Conservation (phyloP, 35 echinoderm and acorn worm genomes). For the Amphiura filiformis region DNA sequence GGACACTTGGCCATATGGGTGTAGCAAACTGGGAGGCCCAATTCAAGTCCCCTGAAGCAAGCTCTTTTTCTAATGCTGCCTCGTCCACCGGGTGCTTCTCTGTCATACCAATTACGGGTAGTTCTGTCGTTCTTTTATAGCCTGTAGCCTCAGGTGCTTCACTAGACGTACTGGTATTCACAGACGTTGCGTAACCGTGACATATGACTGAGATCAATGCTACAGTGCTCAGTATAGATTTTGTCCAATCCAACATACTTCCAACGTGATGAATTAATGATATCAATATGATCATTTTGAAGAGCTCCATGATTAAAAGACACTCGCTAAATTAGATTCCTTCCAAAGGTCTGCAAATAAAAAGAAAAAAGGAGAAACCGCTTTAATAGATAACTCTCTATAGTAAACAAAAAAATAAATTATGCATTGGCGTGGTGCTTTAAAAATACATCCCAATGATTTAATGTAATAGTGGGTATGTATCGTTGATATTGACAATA, state of each 20-base stretch:
- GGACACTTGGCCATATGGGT: not conserved
- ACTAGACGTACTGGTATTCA: not conserved
- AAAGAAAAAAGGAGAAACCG: too few species aligned
- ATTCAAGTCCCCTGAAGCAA: not conserved
- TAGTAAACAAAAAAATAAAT: too few species aligned
- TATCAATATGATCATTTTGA: not conserved
- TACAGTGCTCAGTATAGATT: not conserved
- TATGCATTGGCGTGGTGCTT: too few species aligned
- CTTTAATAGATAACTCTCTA: too few species aligned
- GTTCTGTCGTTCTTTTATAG: constrained; percentile 1
- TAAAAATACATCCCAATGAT: too few species aligned
- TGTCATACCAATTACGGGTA: not conserved
- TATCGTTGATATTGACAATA: too few species aligned
- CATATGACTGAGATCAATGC: not conserved
- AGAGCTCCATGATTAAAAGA: not conserved
- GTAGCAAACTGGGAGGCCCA: not conserved
- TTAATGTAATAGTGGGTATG: too few species aligned
- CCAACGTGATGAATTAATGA: not conserved
- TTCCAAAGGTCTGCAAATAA: too few species aligned
- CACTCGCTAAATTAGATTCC: not conserved
- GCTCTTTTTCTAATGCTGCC: not conserved
- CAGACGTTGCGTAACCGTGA: not conserved
- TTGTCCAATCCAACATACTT: not conserved
- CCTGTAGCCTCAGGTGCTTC: not conserved
- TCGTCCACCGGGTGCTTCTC: not conserved